phyloP scores from a whole-genome alignment of 2,113 vertebrate species.

The Girardinichthys multiradiatus region DNA sequence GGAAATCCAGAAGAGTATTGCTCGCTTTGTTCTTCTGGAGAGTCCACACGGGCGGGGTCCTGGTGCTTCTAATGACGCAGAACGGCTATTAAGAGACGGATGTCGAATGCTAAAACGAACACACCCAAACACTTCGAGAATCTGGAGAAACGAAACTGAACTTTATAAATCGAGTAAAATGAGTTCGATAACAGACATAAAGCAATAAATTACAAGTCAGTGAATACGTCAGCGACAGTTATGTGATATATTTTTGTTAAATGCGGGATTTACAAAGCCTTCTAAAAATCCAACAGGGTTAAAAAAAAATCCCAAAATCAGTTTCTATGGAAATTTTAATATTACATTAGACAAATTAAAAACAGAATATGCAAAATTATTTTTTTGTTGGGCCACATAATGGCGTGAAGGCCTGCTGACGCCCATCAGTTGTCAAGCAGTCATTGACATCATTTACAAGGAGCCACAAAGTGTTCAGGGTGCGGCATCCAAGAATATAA shows the following conservation, averaged over 20 bases:
- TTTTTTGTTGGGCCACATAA: no score
- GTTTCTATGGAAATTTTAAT: background rate
- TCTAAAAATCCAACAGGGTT: no score
- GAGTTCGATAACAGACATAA: background rate
- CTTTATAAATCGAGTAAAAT: background rate
- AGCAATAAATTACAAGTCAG: background rate
- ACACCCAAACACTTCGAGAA: background rate
- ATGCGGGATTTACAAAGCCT: no score
- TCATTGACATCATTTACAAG: background rate
- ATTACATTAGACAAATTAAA: background rate
- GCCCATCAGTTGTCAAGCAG: no score
- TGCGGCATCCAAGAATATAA: background rate
- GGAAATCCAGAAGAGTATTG: rapidly evolving
- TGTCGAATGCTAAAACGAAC: rapidly evolving
- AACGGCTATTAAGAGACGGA: rapidly evolving
- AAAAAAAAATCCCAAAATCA: no score
- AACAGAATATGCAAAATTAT: background rate
- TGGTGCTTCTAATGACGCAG: rapidly evolving
- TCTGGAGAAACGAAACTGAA: slow-evolving; percentile 56
- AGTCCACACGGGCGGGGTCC: slow-evolving; percentile 18
- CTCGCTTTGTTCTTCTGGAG: background rate
- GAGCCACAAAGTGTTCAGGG: background rate
- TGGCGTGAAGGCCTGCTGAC: background rate
- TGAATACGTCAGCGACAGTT: background rate
- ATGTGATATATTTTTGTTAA: background rate